A percentile compares a stretch with the other conserved stretches of the same genome.
These are phyloP conservation scores for Rugalucina vietnamica DNA, from an alignment of 2,888 invertebrate species.

Conservation along the genomic window DNA sequence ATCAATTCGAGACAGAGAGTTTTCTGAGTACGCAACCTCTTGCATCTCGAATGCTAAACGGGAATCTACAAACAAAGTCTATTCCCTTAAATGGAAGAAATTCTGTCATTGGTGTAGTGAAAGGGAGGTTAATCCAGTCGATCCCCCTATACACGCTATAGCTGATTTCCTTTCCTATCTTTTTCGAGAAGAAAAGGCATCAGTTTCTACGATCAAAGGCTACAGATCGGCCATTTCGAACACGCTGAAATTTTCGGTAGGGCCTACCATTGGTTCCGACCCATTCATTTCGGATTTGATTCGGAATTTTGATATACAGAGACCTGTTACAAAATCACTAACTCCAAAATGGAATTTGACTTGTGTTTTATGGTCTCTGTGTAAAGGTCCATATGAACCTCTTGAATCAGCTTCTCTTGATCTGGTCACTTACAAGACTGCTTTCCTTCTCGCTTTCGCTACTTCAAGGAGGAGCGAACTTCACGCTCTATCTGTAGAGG, in stretches of 20 bases:
- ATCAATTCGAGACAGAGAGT: not conserved
- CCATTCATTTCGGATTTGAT: not conserved
- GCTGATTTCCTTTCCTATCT: not conserved
- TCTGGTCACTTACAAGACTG: not conserved
- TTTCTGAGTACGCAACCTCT: not conserved
- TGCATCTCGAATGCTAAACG: not conserved
- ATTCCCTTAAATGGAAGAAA: not conserved
- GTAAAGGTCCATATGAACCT: not conserved
- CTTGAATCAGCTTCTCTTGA: not conserved
- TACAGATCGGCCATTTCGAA: not conserved
- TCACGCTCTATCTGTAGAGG: not conserved
- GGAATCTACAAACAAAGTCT: not conserved
- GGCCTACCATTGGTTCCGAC: not conserved
- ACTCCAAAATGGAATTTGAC: not conserved
- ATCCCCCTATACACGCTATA: not conserved
- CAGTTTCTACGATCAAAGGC: not conserved
- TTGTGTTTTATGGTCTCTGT: not conserved
- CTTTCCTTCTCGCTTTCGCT: not conserved
- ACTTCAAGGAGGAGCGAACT: not conserved
- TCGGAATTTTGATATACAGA: not conserved
- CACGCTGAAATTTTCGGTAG: not conserved
- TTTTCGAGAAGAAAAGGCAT: not conserved
- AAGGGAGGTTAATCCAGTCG: not conserved
- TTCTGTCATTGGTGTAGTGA: not conserved
- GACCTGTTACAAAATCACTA: not conserved